Conservation (phyloP, 2,797 vertebrate species). For the Phrynocephalus vlangalii region DNA sequence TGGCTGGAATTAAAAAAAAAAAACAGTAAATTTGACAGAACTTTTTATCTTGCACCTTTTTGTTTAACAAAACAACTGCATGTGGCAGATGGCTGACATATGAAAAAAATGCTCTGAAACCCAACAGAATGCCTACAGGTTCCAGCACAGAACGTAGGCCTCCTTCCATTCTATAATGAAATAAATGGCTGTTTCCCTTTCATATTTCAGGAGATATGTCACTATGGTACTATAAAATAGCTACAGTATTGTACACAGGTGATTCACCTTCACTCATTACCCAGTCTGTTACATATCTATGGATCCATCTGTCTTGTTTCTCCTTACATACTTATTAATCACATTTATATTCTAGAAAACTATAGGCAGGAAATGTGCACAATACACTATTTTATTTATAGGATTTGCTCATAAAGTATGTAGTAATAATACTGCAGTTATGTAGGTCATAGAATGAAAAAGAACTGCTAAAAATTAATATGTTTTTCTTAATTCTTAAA, state of each 20-base stretch:
- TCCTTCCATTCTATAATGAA: neutral
- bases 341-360: neutral
- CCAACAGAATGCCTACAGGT: neutral
- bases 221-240: neutral
- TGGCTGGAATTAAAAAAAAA: too few species aligned
- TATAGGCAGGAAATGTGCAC: neutral
- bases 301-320: neutral
- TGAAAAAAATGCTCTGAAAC: too few species aligned
- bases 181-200: neutral
- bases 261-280: rapidly evolving
- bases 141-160: neutral
- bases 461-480: neutral
- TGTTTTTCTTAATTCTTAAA: neutral
- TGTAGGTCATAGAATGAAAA: neutral
- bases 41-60: neutral
- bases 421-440: neutral
- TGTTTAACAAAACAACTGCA: too few species aligned
- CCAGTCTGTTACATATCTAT: neutral
- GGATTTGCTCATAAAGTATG: neutral
- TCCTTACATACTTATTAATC: neutral
- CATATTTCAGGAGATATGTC: neutral
- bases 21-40: too few species aligned
- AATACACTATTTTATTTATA: neutral
- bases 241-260: rapidly evolving
- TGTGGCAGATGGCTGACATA: too few species aligned